Evolutionary conservation across 2,888 invertebrate genomes (phyloP), one percentile per base, ranked within the genome.

Genomic region (Aleiodes alternator): DNA sequence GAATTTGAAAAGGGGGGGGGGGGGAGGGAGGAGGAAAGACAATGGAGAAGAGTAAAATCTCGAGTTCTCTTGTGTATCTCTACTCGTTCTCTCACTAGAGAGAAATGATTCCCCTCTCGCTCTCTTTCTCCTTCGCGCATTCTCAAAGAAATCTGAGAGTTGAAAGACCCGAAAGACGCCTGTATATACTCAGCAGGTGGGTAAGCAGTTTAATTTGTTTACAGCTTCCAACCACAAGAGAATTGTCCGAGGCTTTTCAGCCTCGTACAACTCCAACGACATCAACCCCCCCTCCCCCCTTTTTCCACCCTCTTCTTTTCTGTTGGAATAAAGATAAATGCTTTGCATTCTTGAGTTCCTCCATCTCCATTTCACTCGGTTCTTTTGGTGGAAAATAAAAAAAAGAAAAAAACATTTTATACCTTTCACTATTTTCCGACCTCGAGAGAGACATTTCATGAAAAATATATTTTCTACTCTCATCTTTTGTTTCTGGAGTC

Each of bases 41-140:
- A 84, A 83, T 83, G 85, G 80, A 76, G 75, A 72, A 77, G 73
- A 75, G 79, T 74, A 64, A 64, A 64, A 64, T 64, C 64, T 23
- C 48, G 64, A 64, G 64, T 34, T 29, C 43, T 64, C 48, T 31
- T 16, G 16, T 48, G 16, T 14, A 12, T 16, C 14, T 12, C 0
- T 64, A 64, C 64, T 64, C 48, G 23, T 14, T 61, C 61, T 43
- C 61, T 16, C 43, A 38, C 16, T 34, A 61, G 16, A 14, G 38
- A 43, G 38, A 7, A 11, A 43, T 43, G 8, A 8, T 11, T 11
- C 43, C 43, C 38, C 38, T 38, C 11, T 43, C 43, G 4, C 43
- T 8, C 43, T 43, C 43, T 43, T 8, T 11, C 43, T 43, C 11
- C 9, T 11, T 43, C 43, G 43, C 9, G 4, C 43, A 43, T 43